Evolutionary conservation across 2,113 vertebrate genomes (phyloP).

Genomic region (Notothenia rossii): DNA sequence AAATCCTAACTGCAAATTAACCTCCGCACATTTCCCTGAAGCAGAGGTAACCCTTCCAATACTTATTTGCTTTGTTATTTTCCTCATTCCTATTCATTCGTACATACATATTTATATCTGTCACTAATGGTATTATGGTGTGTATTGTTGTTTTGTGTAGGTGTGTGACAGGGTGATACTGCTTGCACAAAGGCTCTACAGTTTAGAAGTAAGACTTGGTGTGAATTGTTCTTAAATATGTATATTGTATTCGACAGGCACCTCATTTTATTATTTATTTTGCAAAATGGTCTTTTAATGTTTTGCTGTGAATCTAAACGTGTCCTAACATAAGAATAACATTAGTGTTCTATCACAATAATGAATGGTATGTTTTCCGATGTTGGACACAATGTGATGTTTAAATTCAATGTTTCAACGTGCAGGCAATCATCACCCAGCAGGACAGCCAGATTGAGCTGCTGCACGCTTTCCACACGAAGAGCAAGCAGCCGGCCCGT

Average conservation of each 20-base stretch:
- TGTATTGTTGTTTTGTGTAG: conserved; percentile 72
- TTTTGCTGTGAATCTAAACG: background rate
- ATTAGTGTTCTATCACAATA: background rate
- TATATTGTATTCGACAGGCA: background rate
- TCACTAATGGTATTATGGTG: background rate
- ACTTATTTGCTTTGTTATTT: background rate
- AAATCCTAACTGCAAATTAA: background rate
- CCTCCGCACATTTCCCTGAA: conserved; percentile 20
- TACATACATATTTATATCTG: background rate
- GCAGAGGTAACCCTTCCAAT: conserved; percentile 57
- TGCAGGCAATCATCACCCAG: conserved; percentile 85
- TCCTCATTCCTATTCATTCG: background rate
- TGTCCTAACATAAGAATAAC: background rate
- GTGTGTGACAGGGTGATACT: conserved; percentile 84
- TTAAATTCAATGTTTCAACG: background rate
- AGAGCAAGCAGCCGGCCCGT: conserved; percentile 85
- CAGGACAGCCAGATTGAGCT: conserved; percentile 91
- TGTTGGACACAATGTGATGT: background rate
- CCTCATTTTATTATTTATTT: background rate
- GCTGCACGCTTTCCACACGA: conserved; percentile 80
- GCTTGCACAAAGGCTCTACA: conserved; percentile 87
- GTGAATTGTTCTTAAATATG: background rate
- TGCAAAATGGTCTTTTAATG: background rate
- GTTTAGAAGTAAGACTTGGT: conserved; percentile 86
- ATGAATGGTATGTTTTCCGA: background rate